These are phyloP conservation scores for Temnothorax ravouxi DNA, from an alignment of 2,888 invertebrate genomes.

Conservation along the genomic window DNA sequence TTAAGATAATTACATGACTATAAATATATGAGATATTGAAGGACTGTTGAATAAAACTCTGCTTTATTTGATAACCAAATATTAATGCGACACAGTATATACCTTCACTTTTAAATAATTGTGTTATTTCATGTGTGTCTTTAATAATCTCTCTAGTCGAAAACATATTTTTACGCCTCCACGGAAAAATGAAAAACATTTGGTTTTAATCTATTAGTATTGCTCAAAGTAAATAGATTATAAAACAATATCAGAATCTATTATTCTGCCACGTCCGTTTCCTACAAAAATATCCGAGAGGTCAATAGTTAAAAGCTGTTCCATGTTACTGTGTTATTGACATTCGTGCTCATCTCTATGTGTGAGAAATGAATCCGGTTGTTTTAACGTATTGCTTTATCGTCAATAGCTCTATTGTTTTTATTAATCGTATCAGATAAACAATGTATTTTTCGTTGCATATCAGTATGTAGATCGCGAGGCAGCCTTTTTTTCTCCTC, in stretches of 20 bases:
- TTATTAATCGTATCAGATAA: not conserved
- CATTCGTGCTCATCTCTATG: not conserved
- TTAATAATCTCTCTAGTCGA: not conserved
- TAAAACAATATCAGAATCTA: not conserved
- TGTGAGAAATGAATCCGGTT: not conserved
- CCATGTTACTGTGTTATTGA: not conserved
- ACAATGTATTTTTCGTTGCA: not conserved
- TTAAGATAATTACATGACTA: not conserved
- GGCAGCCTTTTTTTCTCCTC: not conserved
- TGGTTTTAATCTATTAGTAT: not conserved
- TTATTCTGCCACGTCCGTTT: not conserved
- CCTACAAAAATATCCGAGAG: conserved; percentile 1
- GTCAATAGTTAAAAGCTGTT: conserved; percentile 8
- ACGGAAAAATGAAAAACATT: not conserved
- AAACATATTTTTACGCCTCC: not conserved
- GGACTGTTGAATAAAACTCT: not conserved
- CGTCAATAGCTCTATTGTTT: not conserved
- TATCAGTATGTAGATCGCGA: not conserved
- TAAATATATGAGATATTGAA: not conserved
- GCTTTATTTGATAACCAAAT: not conserved
- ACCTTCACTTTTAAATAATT: not conserved
- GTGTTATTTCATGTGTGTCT: not conserved
- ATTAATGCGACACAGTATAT: not conserved
- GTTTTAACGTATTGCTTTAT: not conserved
- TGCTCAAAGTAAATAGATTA: not conserved